Evolutionary conservation across 30 jellyfish, hydroid and myxozoan genomes (phyloP).

Genomic region (Phacellophora camtschatica): DNA sequence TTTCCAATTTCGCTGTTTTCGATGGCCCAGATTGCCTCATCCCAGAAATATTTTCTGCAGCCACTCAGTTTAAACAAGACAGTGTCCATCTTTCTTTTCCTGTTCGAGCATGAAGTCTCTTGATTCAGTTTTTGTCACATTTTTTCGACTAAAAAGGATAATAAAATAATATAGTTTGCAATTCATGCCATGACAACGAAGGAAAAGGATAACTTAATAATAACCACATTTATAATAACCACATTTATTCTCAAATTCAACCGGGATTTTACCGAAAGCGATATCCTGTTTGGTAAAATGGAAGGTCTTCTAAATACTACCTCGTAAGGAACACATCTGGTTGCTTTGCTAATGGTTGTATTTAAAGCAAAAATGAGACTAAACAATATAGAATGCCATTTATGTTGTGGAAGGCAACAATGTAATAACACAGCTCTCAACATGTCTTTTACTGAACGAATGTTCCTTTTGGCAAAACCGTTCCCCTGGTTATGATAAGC

Average conservation of each 20-base stretch:
- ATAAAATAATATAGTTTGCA: too few species aligned
- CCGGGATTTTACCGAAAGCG: neutral
- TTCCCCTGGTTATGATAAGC: neutral
- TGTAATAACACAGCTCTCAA: neutral
- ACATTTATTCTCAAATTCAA: neutral
- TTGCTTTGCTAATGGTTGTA: slow-evolving; percentile 8
- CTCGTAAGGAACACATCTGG: slow-evolving; percentile 4
- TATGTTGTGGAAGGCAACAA: neutral
- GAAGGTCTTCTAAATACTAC: slow-evolving; percentile 14
- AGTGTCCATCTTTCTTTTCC: too few species aligned
- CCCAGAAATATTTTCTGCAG: too few species aligned
- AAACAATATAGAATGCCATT: neutral
- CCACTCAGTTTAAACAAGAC: too few species aligned
- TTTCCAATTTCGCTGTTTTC: too few species aligned
- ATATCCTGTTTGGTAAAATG: slow-evolving; percentile 9
- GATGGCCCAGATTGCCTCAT: too few species aligned
- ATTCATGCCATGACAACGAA: too few species aligned
- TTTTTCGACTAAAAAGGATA: too few species aligned
- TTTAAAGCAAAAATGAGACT: neutral
- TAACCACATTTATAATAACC: too few species aligned
- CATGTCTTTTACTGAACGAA: neutral
- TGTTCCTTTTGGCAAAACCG: neutral
- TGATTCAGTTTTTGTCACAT: too few species aligned
- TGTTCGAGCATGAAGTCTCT: too few species aligned
- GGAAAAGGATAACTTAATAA: too few species aligned